Evolutionary conservation across 2,113 vertebrate genomes (phyloP), one percentile per base, ranked within the genome.

Genomic region (Ceratotherium simum): DNA sequence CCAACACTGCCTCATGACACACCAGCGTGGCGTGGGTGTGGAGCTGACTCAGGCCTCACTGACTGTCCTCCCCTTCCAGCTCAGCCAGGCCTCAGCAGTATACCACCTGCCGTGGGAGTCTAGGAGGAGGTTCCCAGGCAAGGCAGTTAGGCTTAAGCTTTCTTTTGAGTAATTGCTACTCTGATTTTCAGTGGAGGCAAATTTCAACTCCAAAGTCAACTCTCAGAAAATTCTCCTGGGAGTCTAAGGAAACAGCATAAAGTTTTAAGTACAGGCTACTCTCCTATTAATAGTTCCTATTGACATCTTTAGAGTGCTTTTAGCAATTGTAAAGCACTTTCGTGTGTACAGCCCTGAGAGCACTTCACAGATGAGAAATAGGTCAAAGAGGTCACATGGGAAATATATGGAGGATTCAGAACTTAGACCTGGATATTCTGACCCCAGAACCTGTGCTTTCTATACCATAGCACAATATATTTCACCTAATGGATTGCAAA

Each of bases 181-280:
- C 23, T 91, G 72, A 76, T 48, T 93, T 82, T 96, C 79, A 91
- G 48, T 88, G 17, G 29, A 96, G 39, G 56, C 39, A 67, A 91
- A 93, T 91, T 56, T 60, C 65, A 75, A 10, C 33, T 86, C 64
- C 42, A 42, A 33, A 36, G 72, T 58, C 39, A 64, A 90, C 3
- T 67, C 46, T 85, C n/a, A 33, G 78, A 89, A 91, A 60, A 72
- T 73, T 31, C 87, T 94, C 83, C 51, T 56, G 18, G 48, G 69
- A 79, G 67, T 51, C 78, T 39, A 70, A 67, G 54, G 70, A 76
- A 78, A 36, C 58, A 93, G 62, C 23, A 21, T 36, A 58, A 87
- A 79, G 75, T 75, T 7, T 1, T 79, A 62, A 73, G 42, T 29
- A 90, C 27, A 79, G 73, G 64, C 13, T 88, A 1, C 17, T 73